phyloP scores from a whole-genome alignment of 2,113 vertebrate genomes.

The Prionailurus viverrinus region DNA sequence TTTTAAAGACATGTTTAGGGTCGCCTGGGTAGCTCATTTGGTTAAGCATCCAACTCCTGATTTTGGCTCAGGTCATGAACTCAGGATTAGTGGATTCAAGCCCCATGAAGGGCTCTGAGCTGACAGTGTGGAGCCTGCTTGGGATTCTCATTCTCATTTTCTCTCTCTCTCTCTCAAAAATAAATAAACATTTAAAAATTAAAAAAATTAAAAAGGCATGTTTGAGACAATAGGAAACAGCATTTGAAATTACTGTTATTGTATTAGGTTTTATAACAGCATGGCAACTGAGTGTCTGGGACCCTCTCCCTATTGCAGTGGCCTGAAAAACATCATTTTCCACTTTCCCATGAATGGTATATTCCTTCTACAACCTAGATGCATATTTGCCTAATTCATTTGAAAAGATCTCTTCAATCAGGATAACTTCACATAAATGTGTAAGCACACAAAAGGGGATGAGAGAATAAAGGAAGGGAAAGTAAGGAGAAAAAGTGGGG shows the following conservation, averaged over 20 bases:
- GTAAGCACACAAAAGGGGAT: background rate
- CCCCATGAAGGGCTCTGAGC: no score
- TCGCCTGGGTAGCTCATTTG: no score
- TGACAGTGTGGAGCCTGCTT: no score
- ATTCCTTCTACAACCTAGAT: background rate
- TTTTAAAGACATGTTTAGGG: background rate
- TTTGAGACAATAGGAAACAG: background rate
- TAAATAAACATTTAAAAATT: no score
- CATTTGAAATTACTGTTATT: background rate
- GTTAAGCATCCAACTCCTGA: no score
- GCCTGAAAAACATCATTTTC: background rate
- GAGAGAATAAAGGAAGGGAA: background rate
- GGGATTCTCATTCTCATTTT: no score
- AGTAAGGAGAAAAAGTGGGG: background rate
- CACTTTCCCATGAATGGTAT: background rate
- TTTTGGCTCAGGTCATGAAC: no score
- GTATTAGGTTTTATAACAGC: background rate
- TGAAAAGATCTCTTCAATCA: background rate
- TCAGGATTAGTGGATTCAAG: no score
- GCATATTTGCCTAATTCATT: background rate
- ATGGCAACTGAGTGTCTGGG: background rate
- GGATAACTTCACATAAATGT: background rate
- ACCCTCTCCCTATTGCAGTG: background rate
- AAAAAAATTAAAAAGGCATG: no score
- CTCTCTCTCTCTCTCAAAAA: no score